Conservation (phyloP, 2,113 vertebrate genomes). For the Istiophorus platypterus region DNA sequence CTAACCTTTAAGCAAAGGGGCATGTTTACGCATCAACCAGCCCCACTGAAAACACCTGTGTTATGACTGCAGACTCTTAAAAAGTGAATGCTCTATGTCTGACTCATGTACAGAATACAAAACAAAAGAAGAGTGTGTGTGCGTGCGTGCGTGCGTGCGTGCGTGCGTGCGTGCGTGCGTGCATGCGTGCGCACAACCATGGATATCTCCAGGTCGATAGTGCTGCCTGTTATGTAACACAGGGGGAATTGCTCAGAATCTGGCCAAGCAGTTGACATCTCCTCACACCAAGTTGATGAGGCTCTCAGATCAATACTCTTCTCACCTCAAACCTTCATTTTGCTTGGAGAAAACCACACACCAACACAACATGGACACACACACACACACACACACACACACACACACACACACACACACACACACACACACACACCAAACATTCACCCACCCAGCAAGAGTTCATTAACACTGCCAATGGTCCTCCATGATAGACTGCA, state of each 20-base stretch:
- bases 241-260: conserved; percentile 53
- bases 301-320: conserved; percentile 74
- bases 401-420: conserved; percentile 32
- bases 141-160: conserved; percentile 21
- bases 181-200: neutral
- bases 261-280: conserved; percentile 67
- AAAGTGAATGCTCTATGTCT: conserved; percentile 53
- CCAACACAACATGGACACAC: conserved; percentile 22
- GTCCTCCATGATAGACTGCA: conserved; percentile 69
- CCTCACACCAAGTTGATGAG: conserved; percentile 70
- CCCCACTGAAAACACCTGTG: conserved; percentile 54
- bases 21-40: conserved; percentile 46
- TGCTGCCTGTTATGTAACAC: conserved; percentile 63
- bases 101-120: conserved; percentile 47
- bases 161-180: conserved; percentile 10
- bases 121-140: conserved; percentile 29
- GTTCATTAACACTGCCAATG: conserved; percentile 72
- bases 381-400: conserved; percentile 16
- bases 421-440: conserved; percentile 27
- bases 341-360: conserved; percentile 42
- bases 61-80: conserved; percentile 62
- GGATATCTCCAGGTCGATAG: conserved; percentile 62
- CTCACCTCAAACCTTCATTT: conserved; percentile 72
- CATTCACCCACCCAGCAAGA: conserved; percentile 57
- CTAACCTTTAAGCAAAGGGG: conserved; percentile 53